These are phyloP conservation scores for Volucella inflata DNA, from an alignment of 2,888 invertebrate genomes.

Conservation along the genomic window DNA sequence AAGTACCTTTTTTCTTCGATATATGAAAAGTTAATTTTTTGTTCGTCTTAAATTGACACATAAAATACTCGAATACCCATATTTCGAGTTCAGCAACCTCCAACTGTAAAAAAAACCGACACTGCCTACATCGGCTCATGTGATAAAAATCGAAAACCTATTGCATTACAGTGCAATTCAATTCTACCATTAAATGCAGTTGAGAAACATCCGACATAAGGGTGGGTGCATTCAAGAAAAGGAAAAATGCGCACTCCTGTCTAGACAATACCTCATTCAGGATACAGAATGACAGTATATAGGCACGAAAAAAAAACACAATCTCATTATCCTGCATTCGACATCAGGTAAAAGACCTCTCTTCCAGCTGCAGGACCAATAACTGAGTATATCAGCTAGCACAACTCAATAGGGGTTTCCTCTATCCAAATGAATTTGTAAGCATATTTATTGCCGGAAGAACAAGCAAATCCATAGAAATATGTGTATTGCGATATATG, in stretches of 20 bases:
- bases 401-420: conserved; percentile 28
- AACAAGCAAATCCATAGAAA: too few relatives aligned
- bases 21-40: too few relatives aligned
- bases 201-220: conserved; percentile 36
- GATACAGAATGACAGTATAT: conserved; percentile 33
- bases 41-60: too few relatives aligned
- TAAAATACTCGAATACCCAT: too few relatives aligned
- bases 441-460: conserved; percentile 28
- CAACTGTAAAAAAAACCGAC: too few relatives aligned
- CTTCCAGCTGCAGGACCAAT: conserved; percentile 11
- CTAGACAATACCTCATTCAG: conserved; percentile 64
- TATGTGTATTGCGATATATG: too few relatives aligned
- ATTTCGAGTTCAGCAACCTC: too few relatives aligned
- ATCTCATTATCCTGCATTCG: conserved; percentile 27
- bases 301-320: conserved; percentile 13
- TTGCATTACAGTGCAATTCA: too few relatives aligned
- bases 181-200: background rate
- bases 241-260: conserved; percentile 57
- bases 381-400: conserved; percentile 37
- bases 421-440: conserved; percentile 44
- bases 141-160: too few relatives aligned
- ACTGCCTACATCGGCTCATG: too few relatives aligned
- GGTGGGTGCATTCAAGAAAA: conserved; percentile 41
- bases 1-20: too few relatives aligned
- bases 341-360: conserved; percentile 59